Conservation (phyloP, 2,113 vertebrate species). For the Chaenogobius annularis region DNA sequence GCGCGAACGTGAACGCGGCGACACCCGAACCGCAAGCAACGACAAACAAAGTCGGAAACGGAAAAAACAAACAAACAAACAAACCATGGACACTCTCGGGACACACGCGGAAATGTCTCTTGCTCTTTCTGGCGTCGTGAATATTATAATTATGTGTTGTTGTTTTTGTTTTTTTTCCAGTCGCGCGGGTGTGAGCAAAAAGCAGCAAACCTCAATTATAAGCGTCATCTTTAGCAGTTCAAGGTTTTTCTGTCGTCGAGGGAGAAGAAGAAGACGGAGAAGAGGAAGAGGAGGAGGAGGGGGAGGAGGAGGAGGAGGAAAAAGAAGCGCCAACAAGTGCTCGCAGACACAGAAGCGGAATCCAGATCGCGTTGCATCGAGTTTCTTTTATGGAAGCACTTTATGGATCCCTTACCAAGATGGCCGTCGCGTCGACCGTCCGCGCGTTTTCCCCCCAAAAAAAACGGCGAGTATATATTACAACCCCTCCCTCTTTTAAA, state of each 20-base stretch:
- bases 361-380: constrained; percentile 48
- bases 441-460: no score
- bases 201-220: constrained; percentile 33
- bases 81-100: constrained; percentile 56
- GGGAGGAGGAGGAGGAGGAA: constrained; percentile 2
- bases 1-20: background rate
- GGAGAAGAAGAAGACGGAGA: no score
- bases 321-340: constrained; percentile 62
- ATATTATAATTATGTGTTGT: background rate
- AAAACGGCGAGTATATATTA: constrained; percentile 82
- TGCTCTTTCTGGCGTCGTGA: constrained; percentile 43
- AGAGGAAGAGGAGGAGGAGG: background rate
- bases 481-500: constrained; percentile 52
- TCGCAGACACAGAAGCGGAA: constrained; percentile 71
- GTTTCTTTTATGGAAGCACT: constrained; percentile 51
- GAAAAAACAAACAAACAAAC: constrained; percentile 4
- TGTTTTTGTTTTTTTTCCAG: constrained; percentile 6
- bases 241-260: constrained; percentile 35
- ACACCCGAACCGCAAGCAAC: constrained; percentile 30
- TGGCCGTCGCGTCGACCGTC: background rate
- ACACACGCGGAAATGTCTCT: constrained; percentile 49
- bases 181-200: constrained; percentile 26
- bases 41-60: constrained; percentile 64
- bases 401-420: constrained; percentile 47
- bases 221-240: constrained; percentile 43